Evolutionary conservation across 2,797 vertebrate genomes (phyloP), one percentile per base, ranked within the genome.

Genomic region (Glossophaga mutica): DNA sequence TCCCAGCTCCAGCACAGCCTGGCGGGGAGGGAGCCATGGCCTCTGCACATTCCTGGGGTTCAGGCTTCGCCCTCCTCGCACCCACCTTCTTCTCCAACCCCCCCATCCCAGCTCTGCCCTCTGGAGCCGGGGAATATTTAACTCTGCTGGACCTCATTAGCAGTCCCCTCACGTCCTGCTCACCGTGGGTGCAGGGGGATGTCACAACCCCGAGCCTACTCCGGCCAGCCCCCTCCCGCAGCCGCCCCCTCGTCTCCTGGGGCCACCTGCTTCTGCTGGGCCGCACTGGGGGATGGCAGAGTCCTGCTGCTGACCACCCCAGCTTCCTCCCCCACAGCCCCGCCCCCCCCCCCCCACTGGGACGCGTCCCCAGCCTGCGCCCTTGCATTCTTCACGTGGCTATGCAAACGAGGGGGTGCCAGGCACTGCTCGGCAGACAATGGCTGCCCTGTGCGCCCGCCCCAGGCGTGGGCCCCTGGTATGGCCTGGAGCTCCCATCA

Each of bases 381-480:
- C 92, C 92, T 95, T 1, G 9, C 94, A 97, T 98, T 98, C 97
- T 95, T 97, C 96, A 97, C 95, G 37, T 88, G 97, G 96, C 96
- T 97, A 95, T 97, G 97, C 97, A 97, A 97, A 97, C 6, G 90
- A 96, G 86, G 87, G 94, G 55, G 97, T 95, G 95, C 97, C 96
- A 71, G 94, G 95, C 94, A 29, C 78, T 70, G 88, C 5, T 0
- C 42, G n/a, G n/a, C n/a, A 12, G 87, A 98, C 97, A 98, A 98
- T 97, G 91, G 91, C 76, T 39, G 78, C 48, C 96, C 97, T 97
- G 91, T 98, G 96, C 77, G 70, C 48, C 94, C 34, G 18, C 57
- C 86, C 77, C 70, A 55, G 94, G 96, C 83, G 97, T 97, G 97
- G 97, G 97, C 96, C 74, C 59, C 57, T 95, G 97, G 96, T 94